These are phyloP conservation scores for Chamaedrilus cognettii DNA, from an alignment of 2,888 invertebrate genomes.

Conservation along the genomic window DNA sequence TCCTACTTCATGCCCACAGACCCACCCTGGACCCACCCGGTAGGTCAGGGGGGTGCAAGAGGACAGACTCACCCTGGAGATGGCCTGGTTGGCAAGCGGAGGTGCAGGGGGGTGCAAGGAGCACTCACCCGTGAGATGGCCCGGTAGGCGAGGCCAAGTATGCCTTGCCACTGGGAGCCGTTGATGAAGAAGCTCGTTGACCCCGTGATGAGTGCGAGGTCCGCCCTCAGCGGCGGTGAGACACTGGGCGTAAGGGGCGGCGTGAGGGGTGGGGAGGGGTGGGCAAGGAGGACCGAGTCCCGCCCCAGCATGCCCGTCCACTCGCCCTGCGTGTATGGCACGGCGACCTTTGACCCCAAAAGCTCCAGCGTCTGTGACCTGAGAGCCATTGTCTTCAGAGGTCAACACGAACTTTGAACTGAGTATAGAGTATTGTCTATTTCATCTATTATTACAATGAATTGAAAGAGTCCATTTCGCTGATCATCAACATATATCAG, in stretches of 20 bases:
- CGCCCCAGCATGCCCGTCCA: conserved; percentile 64
- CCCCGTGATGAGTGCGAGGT: conserved; percentile 66
- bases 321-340: conserved; percentile 67
- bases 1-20: no score
- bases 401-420: no score
- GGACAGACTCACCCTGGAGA: no score
- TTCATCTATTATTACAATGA: no score
- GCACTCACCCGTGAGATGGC: conserved; percentile 51
- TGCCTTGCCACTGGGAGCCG: conserved; percentile 68
- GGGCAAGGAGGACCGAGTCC: conserved; percentile 61
- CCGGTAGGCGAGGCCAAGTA: conserved; percentile 67
- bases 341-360: conserved; percentile 46
- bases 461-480: no score
- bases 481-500: no score
- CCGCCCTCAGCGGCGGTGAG: conserved; percentile 63
- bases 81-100: no score
- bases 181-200: conserved; percentile 67
- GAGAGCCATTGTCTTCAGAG: no score
- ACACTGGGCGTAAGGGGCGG: conserved; percentile 58
- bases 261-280: conserved; percentile 41
- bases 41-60: no score
- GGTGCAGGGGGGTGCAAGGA: no score
- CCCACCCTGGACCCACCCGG: no score
- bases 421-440: no score
- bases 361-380: conserved; percentile 60